phyloP scores from a whole-genome alignment of 2,113 vertebrate species.

The Diphyllodes magnificus region DNA sequence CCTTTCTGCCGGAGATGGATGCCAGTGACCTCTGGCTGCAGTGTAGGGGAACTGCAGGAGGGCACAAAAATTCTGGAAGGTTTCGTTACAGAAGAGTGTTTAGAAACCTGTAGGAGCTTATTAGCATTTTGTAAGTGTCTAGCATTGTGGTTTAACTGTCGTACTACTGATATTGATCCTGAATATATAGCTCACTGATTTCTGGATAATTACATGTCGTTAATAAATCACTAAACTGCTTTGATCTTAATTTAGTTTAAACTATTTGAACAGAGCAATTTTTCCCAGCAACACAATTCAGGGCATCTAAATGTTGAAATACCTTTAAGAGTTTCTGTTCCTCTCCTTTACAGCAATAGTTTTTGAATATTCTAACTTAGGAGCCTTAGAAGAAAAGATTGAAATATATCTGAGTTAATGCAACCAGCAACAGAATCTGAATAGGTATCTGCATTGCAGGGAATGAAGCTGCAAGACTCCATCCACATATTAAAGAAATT shows the following conservation, averaged over 20 bases:
- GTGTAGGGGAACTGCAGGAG: neutral
- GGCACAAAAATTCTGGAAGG: neutral
- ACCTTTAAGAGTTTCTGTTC: neutral
- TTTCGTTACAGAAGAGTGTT: neutral
- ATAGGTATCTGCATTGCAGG: neutral
- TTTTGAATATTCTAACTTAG: neutral
- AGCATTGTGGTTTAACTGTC: neutral
- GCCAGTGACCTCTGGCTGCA: neutral
- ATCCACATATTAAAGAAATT: neutral
- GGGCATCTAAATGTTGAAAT: neutral
- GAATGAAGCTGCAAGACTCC: neutral
- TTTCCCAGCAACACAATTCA: neutral
- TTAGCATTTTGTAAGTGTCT: neutral
- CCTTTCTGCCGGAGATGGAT: rapidly evolving
- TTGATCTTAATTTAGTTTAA: neutral
- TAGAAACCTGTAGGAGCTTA: neutral
- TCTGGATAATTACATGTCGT: neutral
- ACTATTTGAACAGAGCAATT: neutral
- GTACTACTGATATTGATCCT: neutral
- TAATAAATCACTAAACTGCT: slow-evolving; percentile 1
- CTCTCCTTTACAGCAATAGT: neutral
- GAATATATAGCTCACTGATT: neutral
- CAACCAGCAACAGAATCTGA: neutral
- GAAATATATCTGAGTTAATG: neutral
- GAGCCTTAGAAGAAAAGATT: neutral